Evolutionary conservation across 2,888 invertebrate genomes (phyloP).

Genomic region (Agelastica alni): DNA sequence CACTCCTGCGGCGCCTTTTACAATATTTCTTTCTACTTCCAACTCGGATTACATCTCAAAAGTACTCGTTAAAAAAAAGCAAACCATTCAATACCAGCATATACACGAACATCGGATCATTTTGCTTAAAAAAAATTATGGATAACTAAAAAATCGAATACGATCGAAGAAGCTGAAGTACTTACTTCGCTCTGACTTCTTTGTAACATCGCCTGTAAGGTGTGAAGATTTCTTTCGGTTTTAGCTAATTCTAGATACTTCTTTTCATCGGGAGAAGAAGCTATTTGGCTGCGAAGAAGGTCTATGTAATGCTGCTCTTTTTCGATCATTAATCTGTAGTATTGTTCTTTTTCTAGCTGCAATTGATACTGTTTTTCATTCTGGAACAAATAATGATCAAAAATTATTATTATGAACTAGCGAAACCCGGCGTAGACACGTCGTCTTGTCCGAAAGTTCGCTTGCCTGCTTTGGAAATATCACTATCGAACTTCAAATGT

Average conservation of each 20-base stretch:
- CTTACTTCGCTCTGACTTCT: constrained; percentile 51
- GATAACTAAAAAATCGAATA: too few relatives aligned
- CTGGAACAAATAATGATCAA: too few relatives aligned
- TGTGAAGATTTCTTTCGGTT: constrained; percentile 65
- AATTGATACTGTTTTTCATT: constrained; percentile 83
- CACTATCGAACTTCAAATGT: too few relatives aligned
- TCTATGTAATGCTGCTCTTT: constrained; percentile 83
- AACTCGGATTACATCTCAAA: background rate
- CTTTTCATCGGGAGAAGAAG: constrained; percentile 56
- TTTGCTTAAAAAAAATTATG: too few relatives aligned
- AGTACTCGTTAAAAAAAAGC: constrained; percentile 28
- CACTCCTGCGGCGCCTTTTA: too few relatives aligned
- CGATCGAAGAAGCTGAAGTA: too few relatives aligned
- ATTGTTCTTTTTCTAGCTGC: constrained; percentile 81
- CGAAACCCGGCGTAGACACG: too few relatives aligned
- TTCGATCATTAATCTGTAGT: constrained; percentile 87
- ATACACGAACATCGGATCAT: constrained; percentile 29
- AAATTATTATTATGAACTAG: too few relatives aligned
- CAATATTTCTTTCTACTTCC: too few relatives aligned
- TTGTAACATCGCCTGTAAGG: constrained; percentile 63
- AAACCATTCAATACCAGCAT: constrained; percentile 32
- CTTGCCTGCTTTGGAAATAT: too few relatives aligned
- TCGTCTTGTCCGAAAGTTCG: too few relatives aligned
- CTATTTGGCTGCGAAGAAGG: constrained; percentile 71
- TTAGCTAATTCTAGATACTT: constrained; percentile 61